These are phyloP conservation scores for Euura saliciscinereae DNA, from an alignment of 1,140 invertebrate species.

Conservation along the genomic window DNA sequence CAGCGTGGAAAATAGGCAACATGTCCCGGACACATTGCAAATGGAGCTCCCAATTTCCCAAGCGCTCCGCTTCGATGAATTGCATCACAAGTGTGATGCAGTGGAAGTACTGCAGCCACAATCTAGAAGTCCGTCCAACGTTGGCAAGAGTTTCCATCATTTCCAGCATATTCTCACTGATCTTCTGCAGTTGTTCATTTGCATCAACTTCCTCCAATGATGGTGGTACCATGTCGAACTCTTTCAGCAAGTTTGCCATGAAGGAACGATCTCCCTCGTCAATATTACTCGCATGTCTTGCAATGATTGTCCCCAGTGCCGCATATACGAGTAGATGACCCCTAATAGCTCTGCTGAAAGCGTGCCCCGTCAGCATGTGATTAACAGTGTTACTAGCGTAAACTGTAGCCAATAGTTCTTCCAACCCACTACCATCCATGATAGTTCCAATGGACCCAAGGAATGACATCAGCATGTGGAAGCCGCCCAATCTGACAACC, in stretches of 20 bases:
- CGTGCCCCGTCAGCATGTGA: conserved; percentile 47
- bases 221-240: not conserved
- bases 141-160: not conserved
- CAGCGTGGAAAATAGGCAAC: conserved; percentile 26
- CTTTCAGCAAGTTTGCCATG: not conserved
- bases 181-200: not conserved
- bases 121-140: conserved; percentile 17
- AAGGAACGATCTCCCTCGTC: not conserved
- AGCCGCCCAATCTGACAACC: conserved; percentile 18
- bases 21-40: conserved; percentile 34
- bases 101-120: conserved; percentile 56
- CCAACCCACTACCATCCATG: conserved; percentile 40
- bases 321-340: conserved; percentile 43
- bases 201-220: not conserved
- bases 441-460: conserved; percentile 37
- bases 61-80: conserved; percentile 36
- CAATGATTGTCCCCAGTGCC: conserved; percentile 16
- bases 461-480: conserved; percentile 45
- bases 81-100: conserved; percentile 39
- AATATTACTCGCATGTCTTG: not conserved
- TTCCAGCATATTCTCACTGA: not conserved
- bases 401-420: conserved; percentile 31
- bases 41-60: conserved; percentile 46
- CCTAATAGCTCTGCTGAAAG: conserved; percentile 46
- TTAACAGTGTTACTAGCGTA: conserved; percentile 35